A percentile compares a stretch with the other conserved stretches of the same genome.
phyloP scores from a whole-genome alignment of 1,140 invertebrate species.

The Calosoma granatense region DNA sequence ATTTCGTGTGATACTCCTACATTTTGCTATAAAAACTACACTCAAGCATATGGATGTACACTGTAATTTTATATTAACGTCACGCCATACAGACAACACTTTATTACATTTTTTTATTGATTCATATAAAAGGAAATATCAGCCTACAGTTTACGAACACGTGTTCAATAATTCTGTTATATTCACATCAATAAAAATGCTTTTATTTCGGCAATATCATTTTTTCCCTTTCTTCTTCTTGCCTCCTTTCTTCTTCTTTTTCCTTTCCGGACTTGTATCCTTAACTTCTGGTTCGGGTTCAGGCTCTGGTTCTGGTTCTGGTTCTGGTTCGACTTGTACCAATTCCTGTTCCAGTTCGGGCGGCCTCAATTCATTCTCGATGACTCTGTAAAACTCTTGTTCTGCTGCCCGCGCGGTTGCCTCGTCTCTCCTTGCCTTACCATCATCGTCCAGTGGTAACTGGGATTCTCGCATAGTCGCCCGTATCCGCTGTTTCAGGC shows the following conservation, averaged over 20 bases:
- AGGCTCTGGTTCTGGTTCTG: conserved; percentile 10
- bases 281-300: conserved; percentile 9
- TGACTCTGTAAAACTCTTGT: conserved; percentile 25
- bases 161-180: too few relatives aligned
- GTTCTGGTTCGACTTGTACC: neutral
- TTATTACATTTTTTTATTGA: too few relatives aligned
- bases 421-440: conserved; percentile 9
- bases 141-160: too few relatives aligned
- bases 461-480: conserved; percentile 16
- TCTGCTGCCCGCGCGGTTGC: conserved; percentile 23
- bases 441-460: conserved; percentile 17
- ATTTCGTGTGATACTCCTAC: too few relatives aligned
- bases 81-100: too few relatives aligned
- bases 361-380: conserved; percentile 19
- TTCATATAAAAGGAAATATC: too few relatives aligned
- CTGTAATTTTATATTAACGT: too few relatives aligned
- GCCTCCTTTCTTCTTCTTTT: conserved; percentile 14
- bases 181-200: too few relatives aligned
- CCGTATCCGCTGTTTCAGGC: conserved; percentile 46
- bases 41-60: too few relatives aligned
- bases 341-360: neutral
- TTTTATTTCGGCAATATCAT: too few relatives aligned
- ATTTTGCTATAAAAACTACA: too few relatives aligned
- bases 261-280: too few relatives aligned
- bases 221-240: conserved; percentile 15